These are phyloP conservation scores for Danionella dracula DNA, from an alignment of 2,797 vertebrate genomes.

Conservation along the genomic window DNA sequence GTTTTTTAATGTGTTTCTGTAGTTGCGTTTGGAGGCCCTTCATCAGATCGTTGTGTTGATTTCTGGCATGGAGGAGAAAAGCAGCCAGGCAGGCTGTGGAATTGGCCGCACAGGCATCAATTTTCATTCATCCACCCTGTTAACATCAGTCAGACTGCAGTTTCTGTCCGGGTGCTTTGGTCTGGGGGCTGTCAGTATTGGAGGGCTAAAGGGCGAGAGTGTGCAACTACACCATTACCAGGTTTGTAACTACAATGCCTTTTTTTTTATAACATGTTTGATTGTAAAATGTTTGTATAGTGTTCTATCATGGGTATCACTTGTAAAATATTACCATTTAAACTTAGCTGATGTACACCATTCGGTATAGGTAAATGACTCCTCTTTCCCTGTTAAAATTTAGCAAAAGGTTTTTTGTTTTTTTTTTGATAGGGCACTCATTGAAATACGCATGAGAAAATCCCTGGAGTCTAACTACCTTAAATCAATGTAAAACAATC, in stretches of 20 bases:
- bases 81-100: conserved; percentile 64
- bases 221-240: conserved; percentile 95
- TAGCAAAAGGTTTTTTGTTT: too few relatives aligned
- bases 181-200: conserved; percentile 82
- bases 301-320: too few relatives aligned
- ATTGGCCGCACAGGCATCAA: conserved; percentile 52
- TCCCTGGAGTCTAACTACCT: too few relatives aligned
- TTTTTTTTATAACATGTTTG: too few relatives aligned
- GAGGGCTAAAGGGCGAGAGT: conserved; percentile 84
- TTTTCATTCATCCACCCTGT: conserved; percentile 87
- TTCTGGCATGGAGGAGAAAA: conserved; percentile 96
- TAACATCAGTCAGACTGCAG: conserved; percentile 93
- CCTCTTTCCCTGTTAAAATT: too few relatives aligned
- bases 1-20: conserved; percentile 74
- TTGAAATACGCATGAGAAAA: too few relatives aligned
- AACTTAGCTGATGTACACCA: too few relatives aligned
- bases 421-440: too few relatives aligned
- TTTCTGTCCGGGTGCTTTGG: conserved; percentile 97
- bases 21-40: conserved; percentile 93
- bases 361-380: too few relatives aligned
- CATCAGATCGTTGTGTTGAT: conserved; percentile 95
- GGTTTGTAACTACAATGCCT: conserved; percentile 61
- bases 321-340: too few relatives aligned
- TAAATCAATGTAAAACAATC: too few relatives aligned
- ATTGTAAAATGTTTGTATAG: too few relatives aligned